Evolutionary conservation across 1,140 invertebrate genomes (phyloP).

Genomic region (Ceratina australensis): DNA sequence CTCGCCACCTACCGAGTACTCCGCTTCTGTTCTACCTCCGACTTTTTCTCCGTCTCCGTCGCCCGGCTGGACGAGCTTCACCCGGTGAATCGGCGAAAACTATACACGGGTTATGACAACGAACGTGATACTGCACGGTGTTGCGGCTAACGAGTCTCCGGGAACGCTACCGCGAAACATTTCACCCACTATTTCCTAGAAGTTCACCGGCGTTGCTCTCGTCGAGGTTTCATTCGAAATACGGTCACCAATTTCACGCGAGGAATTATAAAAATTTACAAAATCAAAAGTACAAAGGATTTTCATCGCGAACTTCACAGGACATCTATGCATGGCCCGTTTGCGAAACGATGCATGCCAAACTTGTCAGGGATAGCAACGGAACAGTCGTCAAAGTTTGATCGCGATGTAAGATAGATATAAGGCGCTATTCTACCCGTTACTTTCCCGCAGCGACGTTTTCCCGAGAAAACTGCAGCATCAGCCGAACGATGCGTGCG

Average conservation of each 20-base stretch:
- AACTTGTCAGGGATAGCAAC: not conserved
- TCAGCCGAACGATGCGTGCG: slow-evolving; percentile 57
- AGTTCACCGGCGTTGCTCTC: not conserved
- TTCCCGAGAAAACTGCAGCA: slow-evolving; percentile 46
- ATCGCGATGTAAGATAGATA: slow-evolving; percentile 2
- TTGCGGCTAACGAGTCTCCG: slow-evolving; percentile 3
- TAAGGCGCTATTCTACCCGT: not conserved
- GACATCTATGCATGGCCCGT: not conserved
- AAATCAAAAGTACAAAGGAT: not conserved
- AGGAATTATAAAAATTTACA: not conserved
- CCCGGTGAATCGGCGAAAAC: slow-evolving; percentile 17
- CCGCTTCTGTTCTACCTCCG: slow-evolving; percentile 47
- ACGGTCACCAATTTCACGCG: not conserved
- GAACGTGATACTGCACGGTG: not conserved
- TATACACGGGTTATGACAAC: slow-evolving; percentile 17
- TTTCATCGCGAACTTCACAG: not conserved
- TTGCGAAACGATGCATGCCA: not conserved
- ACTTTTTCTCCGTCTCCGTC: slow-evolving; percentile 45
- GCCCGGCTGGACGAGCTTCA: slow-evolving; percentile 19
- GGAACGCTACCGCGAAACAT: not conserved
- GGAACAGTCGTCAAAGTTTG: not conserved
- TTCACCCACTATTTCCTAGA: not conserved
- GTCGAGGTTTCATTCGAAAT: not conserved
- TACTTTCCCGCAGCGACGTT: slow-evolving; percentile 1
- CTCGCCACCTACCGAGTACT: slow-evolving; percentile 59